Conservation (phyloP, 1,140 invertebrate species). For the Sinonovacula constricta region DNA sequence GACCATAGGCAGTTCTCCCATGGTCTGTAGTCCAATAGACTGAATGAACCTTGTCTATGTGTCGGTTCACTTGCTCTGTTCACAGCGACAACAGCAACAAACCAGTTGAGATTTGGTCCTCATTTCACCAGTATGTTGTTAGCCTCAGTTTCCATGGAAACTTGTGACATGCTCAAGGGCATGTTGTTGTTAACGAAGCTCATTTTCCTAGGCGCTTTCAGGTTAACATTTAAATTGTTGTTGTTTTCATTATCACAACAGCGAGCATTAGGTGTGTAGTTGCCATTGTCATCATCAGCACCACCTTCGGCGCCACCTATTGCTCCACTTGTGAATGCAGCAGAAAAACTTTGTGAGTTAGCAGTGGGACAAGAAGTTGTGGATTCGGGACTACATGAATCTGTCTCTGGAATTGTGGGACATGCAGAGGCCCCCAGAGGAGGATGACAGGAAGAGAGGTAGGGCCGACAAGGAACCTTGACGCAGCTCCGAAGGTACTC, state of each 20-base stretch:
- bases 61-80: too few species aligned
- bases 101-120: too few species aligned
- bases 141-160: neutral
- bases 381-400: neutral
- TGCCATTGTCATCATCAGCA: neutral
- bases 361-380: neutral
- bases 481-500: constrained; percentile 56
- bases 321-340: neutral
- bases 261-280: neutral
- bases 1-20: too few species aligned
- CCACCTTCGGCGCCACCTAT: neutral
- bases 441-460: constrained; percentile 10
- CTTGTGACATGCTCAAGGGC: constrained; percentile 30
- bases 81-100: too few species aligned
- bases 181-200: constrained; percentile 19
- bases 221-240: neutral
- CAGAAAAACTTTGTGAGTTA: too few species aligned
- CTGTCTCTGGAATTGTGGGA: neutral
- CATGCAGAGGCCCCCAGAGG: neutral
- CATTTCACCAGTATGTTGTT: too few species aligned
- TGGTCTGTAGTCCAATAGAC: too few species aligned
- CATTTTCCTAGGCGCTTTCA: neutral
- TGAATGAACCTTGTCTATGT: too few species aligned
- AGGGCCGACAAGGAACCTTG: constrained; percentile 54
- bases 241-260: neutral